Evolutionary conservation across 2,113 vertebrate genomes (phyloP).

Genomic region (Chauna torquata): DNA sequence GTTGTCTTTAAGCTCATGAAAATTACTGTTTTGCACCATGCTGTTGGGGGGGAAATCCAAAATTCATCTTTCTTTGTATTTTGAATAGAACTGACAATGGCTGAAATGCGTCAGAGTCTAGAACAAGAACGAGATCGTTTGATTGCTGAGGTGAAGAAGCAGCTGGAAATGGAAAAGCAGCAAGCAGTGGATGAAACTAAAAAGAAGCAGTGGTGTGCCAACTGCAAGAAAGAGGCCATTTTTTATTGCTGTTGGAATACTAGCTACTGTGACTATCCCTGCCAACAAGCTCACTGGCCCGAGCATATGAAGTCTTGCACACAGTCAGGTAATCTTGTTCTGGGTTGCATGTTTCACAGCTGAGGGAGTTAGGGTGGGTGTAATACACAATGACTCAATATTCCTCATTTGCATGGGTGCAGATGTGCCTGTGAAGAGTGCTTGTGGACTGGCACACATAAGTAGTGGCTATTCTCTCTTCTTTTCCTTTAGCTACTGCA

Average conservation of each 20-base stretch:
- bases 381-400: neutral
- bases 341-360: neutral
- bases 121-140: conserved; percentile 93
- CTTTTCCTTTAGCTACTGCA: conserved; percentile 82
- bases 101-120: conserved; percentile 97
- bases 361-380: neutral
- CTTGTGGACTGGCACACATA: neutral
- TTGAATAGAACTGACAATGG: conserved; percentile 93
- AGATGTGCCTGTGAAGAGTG: neutral
- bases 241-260: conserved; percentile 99
- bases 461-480: neutral
- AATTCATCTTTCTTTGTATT: neutral
- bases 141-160: conserved; percentile 94
- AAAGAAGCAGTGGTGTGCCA: conserved; percentile 98
- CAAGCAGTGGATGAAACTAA: conserved; percentile 96
- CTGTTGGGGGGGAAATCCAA: neutral
- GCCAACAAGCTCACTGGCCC: conserved; percentile 97
- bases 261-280: conserved; percentile 98
- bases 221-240: conserved; percentile 97
- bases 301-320: conserved; percentile 99
- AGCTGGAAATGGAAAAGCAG: conserved; percentile 92
- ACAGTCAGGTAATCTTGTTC: conserved; percentile 87
- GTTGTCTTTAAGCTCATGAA: neutral
- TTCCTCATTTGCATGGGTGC: neutral
- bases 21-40: neutral